Evolutionary conservation across 2,888 invertebrate species (phyloP), one percentile per base, ranked within the genome.

Genomic region (Oegoconia quadripuncta): DNA sequence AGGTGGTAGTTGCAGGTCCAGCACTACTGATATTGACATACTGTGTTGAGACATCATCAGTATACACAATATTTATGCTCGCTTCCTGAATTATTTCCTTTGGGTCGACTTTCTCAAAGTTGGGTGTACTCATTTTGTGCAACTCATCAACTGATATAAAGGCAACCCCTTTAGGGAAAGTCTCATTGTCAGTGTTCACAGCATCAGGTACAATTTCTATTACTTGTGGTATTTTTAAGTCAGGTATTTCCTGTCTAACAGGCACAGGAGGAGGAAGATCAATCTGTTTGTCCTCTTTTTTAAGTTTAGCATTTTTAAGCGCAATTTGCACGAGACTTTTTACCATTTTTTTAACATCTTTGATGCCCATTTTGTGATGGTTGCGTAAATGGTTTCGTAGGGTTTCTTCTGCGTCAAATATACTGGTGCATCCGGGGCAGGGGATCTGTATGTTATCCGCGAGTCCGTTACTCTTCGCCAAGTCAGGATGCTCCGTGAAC

Each of bases 391-490:
- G 93, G 3, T 89, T 87, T 50, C 91, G 79, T 0, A 93, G 68
- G 0, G 91, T 90, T 55, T 91, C 88, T 53, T 89, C 89, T 7
- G 89, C 89, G 54, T 90, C 91, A 59, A 93, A 93, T 2, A 90
- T 71, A 60, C 92, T 92, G 1, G 86, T 68, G 59, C 93, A 93
- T 6, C 92, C 93, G 9, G 93, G 92, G 55, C 93, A 93, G 47
- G 83, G 83, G 5, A 92, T 80, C 43, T 89, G 88, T 37, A 87
- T 77, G 49, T 89, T 79, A 55, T 90, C 88, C 14, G 84, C 82
- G 1, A 88, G 70, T 16, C 88, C 88, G 58, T 90, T 90, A 34
- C 74, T 88, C 56, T 83, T 88, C 8, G 90, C 79, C 8, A 83
- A 57, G 2, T 79, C 79, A 1, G 83, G 81, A 47, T 89, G 89